Percentiles rank a stretch among this genome's conserved stretches.
phyloP scores from a whole-genome alignment of 2,888 invertebrate species.

The Aphidoletes aphidimyza region DNA sequence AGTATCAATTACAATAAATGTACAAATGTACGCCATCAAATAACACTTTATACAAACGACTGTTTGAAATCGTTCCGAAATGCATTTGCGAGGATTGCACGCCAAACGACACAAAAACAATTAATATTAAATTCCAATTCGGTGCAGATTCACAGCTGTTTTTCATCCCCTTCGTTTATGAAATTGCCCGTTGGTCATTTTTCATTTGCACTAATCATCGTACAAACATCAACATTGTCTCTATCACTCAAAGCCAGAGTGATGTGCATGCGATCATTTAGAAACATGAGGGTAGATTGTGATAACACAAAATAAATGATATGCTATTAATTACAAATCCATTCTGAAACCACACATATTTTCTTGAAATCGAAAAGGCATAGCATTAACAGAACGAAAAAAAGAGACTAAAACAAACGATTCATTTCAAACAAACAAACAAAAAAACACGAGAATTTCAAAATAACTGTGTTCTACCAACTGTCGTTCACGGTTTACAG shows the following conservation, averaged over 20 bases:
- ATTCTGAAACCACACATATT: background rate
- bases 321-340: conserved; percentile 2
- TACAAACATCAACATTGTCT: background rate
- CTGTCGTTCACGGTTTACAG: background rate
- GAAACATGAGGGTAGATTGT: background rate
- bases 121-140: conserved; percentile 3
- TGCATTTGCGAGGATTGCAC: background rate
- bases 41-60: background rate
- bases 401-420: too few relatives aligned
- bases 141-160: conserved; percentile 8
- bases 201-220: background rate
- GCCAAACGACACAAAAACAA: background rate
- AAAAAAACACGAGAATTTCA: background rate
- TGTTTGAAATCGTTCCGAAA: background rate
- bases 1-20: conserved; percentile 32
- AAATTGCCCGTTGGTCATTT: background rate
- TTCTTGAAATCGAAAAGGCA: background rate
- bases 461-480: background rate
- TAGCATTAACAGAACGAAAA: too few relatives aligned
- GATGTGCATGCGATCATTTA: conserved; percentile 7
- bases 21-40: background rate
- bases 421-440: too few relatives aligned
- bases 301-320: conserved; percentile 29
- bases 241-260: background rate
- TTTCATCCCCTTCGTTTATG: background rate